Evolutionary conservation across 1,140 invertebrate species (phyloP), one percentile per base, ranked within the genome.

Genomic region (Teleogryllus occipitalis): DNA sequence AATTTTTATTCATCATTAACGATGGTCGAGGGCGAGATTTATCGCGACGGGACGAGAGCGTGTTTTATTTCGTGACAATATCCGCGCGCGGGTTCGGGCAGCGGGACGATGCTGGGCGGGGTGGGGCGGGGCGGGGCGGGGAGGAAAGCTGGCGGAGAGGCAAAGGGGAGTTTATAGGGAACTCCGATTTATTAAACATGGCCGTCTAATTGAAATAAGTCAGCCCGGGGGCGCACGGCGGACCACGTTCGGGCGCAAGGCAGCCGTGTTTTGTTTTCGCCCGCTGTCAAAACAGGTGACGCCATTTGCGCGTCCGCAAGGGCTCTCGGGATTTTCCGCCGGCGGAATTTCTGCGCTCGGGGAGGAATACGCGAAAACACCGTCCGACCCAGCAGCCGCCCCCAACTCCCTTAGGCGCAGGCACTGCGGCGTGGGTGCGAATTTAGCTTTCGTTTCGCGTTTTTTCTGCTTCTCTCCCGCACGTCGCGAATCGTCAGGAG

Each of bases 1-100:
- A 65, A 65, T 65, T 65, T 65, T 65, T 65, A 65, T 65, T 65
- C 54, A 65, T 65, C 54, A 65, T 65, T 65, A 65, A 65, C 54
- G 54, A 65, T 18, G 54, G 54, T 65, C 10, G 54, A 10, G 54
- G 10, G 54, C 54, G 54, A 65, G 54, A 65, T 65, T 65, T 65
- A 65, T 65, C 54, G 54, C 18, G 18, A 14, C 54, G 54, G 10
- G 18, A 10, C 54, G 54, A 10, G 54, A 65, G 54, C 54, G 54
- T 65, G 54, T 65, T 65, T 65, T 65, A 65, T 65, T 65, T 65
- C 54, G 54, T 65, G 54, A 65, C 54, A 65, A 65, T 65, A 65
- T 65, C 54, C 54, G 54, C 54, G 54, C 54, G 54, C 54, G 54
- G 54, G 54, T 65, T 65, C 54, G 18, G 18, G 54, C 27, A 1